Evolutionary conservation across 1,140 invertebrate species (phyloP).

Genomic region (Drosophila miranda): DNA sequence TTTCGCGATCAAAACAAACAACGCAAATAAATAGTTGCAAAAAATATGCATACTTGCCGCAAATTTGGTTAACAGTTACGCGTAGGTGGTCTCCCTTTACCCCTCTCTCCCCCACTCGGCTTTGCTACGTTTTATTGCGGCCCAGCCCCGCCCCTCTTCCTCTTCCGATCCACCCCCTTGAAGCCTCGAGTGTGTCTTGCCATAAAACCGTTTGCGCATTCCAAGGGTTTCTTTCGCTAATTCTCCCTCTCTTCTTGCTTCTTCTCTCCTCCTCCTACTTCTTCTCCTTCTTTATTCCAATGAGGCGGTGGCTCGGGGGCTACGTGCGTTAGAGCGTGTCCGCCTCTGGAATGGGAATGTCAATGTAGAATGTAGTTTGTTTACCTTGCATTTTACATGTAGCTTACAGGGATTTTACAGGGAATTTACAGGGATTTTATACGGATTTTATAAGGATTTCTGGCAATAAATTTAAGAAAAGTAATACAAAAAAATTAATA

Average conservation of each 20-base stretch:
- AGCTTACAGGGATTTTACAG: too few species aligned
- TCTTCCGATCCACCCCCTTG: too few species aligned
- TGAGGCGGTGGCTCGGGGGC: not conserved
- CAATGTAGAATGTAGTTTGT: too few species aligned
- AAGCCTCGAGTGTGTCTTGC: not conserved
- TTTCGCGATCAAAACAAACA: constrained; percentile 63
- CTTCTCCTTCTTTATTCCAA: constrained; percentile 1
- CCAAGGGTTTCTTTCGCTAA: constrained; percentile 45
- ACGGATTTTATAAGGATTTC: too few species aligned
- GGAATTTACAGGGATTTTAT: too few species aligned
- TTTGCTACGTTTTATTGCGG: too few species aligned
- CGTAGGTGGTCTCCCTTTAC: constrained; percentile 50
- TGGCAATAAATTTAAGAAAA: too few species aligned
- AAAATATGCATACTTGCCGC: constrained; percentile 54
- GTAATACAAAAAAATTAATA: too few species aligned
- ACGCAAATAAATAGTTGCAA: constrained; percentile 43
- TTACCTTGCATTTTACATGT: too few species aligned
- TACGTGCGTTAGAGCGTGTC: constrained; percentile 64
- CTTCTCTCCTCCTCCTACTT: constrained; percentile 3
- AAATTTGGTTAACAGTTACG: constrained; percentile 52
- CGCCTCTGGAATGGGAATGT: constrained; percentile 1
- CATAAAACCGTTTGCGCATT: constrained; percentile 26
- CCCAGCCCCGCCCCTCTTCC: too few species aligned
- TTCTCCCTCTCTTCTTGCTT: not conserved
- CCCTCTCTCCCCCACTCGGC: not conserved